phyloP scores from a whole-genome alignment of 2,888 invertebrate species.

The Galerucella calmariensis region DNA sequence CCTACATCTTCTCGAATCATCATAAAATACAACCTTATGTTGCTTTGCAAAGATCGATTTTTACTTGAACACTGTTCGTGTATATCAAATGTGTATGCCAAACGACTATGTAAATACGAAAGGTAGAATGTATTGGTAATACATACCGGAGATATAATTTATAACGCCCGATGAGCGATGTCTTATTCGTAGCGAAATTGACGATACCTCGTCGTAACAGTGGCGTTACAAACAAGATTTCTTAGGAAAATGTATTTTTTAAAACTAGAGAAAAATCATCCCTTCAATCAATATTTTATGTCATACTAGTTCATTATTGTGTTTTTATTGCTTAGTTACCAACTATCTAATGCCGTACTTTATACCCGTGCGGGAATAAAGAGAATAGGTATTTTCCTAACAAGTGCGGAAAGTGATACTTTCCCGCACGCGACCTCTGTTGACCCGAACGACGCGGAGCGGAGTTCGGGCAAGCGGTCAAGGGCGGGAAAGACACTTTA shows the following conservation, averaged over 20 bases:
- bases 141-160: slow-evolving; percentile 27
- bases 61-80: background rate
- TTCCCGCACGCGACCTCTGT: too few relatives aligned
- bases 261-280: too few relatives aligned
- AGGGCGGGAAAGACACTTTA: too few relatives aligned
- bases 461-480: too few relatives aligned
- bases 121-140: slow-evolving; percentile 29
- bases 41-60: slow-evolving; percentile 11
- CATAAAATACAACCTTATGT: slow-evolving; percentile 28
- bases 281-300: too few relatives aligned
- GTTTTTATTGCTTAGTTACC: too few relatives aligned
- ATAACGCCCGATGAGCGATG: slow-evolving; percentile 20
- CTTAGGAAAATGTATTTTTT: background rate
- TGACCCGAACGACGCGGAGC: too few relatives aligned
- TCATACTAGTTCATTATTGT: too few relatives aligned
- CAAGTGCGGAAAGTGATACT: too few relatives aligned
- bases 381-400: too few relatives aligned
- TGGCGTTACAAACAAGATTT: background rate
- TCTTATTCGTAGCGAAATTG: slow-evolving; percentile 21
- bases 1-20: slow-evolving; percentile 23
- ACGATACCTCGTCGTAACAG: slow-evolving; percentile 14
- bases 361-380: too few relatives aligned
- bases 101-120: slow-evolving; percentile 12
- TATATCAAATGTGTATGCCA: slow-evolving; percentile 8
- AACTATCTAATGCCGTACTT: too few relatives aligned